Percentiles rank a stretch among this genome's conserved stretches.
These are phyloP conservation scores for Pipistrellus pygmaeus DNA, from an alignment of 2,797 vertebrate species.

Conservation along the genomic window DNA sequence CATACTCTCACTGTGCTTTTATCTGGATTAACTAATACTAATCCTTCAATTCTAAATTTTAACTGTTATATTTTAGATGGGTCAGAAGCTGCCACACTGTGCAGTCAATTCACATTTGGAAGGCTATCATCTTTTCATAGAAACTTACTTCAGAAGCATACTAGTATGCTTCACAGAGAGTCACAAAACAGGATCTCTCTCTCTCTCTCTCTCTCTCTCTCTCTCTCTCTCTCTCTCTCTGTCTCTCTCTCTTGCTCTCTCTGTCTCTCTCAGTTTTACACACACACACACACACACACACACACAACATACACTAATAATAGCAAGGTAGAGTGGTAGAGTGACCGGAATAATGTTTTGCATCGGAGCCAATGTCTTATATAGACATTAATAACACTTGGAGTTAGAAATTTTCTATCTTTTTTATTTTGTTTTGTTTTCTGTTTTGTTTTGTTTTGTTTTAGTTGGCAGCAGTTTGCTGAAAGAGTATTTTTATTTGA, in stretches of 20 bases:
- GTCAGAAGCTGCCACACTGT: not conserved
- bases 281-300: not conserved
- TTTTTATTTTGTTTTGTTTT: not conserved
- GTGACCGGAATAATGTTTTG: not conserved
- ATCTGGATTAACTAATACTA: not conserved
- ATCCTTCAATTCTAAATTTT: slow-evolving; percentile 17
- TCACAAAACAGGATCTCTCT: no score
- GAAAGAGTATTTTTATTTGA: not conserved
- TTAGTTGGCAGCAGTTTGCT: not conserved
- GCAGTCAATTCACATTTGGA: not conserved
- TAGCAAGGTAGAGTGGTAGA: not conserved
- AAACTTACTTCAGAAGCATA: not conserved
- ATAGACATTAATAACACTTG: not conserved
- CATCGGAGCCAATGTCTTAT: not conserved
- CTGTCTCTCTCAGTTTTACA: no score
- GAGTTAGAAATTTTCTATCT: not conserved
- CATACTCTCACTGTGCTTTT: not conserved
- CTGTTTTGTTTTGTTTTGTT: no score
- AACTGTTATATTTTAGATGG: not conserved
- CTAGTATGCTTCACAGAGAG: not conserved
- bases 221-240: no score
- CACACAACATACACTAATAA: not conserved
- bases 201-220: no score
- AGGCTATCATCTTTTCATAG: not conserved
- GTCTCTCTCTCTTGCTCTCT: no score